phyloP scores from a whole-genome alignment of 2,113 vertebrate species.

The Psittacara wagleri region DNA sequence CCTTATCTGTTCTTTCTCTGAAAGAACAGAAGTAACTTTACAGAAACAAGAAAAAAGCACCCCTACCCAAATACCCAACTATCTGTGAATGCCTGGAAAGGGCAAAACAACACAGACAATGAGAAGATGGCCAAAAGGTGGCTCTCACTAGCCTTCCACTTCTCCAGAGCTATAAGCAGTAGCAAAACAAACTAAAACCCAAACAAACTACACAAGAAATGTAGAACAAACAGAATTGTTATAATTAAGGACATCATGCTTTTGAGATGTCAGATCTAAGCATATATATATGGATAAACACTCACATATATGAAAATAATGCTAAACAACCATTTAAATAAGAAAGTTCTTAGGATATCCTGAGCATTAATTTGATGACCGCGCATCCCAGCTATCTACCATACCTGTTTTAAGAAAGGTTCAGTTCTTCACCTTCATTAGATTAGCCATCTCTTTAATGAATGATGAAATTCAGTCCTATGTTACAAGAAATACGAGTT shows the following conservation, averaged over 20 bases:
- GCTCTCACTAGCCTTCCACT: background rate
- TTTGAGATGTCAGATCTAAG: background rate
- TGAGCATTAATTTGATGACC: background rate
- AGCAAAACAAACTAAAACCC: background rate
- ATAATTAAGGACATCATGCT: background rate
- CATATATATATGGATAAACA: rapidly evolving
- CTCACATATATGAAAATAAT: background rate
- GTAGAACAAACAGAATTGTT: background rate
- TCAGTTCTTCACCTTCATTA: background rate
- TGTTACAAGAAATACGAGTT: background rate
- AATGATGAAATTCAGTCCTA: background rate
- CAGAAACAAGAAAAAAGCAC: background rate
- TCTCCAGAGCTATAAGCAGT: background rate
- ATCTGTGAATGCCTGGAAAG: background rate
- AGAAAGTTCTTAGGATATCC: background rate
- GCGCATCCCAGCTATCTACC: background rate
- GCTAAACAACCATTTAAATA: background rate
- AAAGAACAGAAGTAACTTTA: background rate
- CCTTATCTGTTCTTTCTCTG: background rate
- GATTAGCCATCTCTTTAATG: background rate
- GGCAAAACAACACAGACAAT: background rate
- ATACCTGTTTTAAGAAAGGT: background rate
- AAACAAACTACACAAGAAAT: background rate
- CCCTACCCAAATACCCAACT: background rate
- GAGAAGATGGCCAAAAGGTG: background rate